Evolutionary conservation across 2,797 vertebrate species (phyloP), one percentile per base, ranked within the genome.

Genomic region (Muraenolepis orangiensis): DNA sequence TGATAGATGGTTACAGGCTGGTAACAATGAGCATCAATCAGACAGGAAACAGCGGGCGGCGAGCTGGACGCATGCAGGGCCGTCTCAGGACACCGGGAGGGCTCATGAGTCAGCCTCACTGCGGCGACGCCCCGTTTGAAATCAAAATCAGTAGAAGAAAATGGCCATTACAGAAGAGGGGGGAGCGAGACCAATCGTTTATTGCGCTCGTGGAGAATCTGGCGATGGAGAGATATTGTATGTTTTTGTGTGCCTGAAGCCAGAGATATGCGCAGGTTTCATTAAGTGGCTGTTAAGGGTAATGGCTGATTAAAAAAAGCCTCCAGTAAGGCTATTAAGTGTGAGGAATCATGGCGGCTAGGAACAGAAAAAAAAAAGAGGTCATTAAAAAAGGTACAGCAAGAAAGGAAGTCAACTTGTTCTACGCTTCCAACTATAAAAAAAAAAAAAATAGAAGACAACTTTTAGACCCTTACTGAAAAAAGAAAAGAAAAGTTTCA

Each of bases 191-290:
- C 74, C 6, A 57, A 76, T 36, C 46, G 74, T 76, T 67, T 75
- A 79, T 78, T 74, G 74, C 76, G 77, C 14, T 66, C 79, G 75
- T 69, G 73, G 81, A 77, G 46, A 79, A 28, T 70, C 69, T 81
- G 64, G 61, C n/a, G n/a, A n/a, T 78, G 72, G 70, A 77, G 71
- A 70, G 20, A 74, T 66, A 81, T 83, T 77, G 70, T n/a, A n/a
- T 64, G 26, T 64, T 10, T 4, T 64, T 64, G 32, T 26, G 57
- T 70, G 79, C 72, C 66, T 79, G 31, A 69, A 69, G 70, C 20
- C 28, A 69, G 46, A 78, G 80, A 87, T 86, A 86, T 87, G 81
- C 81, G 78, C 69, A n/a, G 23, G 42, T 73, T 78, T 85, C 77
- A 83, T 84, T 79, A 78, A 76, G 72, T 61, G 73, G 70, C 70